Evolutionary conservation across 2,113 vertebrate genomes (phyloP).

Genomic region (Serranochromis macrocephalus): DNA sequence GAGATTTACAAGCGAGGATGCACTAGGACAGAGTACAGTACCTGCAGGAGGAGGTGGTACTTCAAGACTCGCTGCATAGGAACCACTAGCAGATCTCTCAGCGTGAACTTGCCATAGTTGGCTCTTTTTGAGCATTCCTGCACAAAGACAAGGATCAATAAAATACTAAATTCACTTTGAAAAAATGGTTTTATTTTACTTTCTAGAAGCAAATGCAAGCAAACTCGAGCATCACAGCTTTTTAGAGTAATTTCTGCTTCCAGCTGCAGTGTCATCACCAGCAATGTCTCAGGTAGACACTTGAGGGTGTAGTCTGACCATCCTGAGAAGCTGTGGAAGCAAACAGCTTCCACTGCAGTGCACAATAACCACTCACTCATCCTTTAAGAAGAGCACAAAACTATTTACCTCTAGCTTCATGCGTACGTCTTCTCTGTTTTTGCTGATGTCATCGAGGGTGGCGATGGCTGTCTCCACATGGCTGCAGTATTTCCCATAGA

Average conservation of each 20-base stretch:
- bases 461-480: conserved; percentile 89
- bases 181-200: neutral
- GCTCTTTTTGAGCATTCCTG: conserved; percentile 96
- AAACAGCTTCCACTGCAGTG: neutral
- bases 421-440: conserved; percentile 90
- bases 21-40: conserved; percentile 6
- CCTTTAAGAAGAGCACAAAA: neutral
- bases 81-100: conserved; percentile 92
- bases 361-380: neutral
- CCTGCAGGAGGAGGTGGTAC: conserved; percentile 95
- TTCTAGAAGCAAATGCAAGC: neutral
- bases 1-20: neutral
- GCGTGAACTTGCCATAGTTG: conserved; percentile 93
- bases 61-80: conserved; percentile 98
- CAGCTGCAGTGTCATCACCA: neutral
- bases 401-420: conserved; percentile 87
- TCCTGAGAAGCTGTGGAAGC: neutral
- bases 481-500: conserved; percentile 97
- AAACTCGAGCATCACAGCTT: neutral
- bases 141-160: neutral
- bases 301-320: conserved; percentile 34
- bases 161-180: neutral
- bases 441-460: conserved; percentile 85
- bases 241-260: neutral
- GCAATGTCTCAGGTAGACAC: conserved; percentile 30